phyloP scores from a whole-genome alignment of 2,113 vertebrate genomes.

The Colistium nudipinnis region DNA sequence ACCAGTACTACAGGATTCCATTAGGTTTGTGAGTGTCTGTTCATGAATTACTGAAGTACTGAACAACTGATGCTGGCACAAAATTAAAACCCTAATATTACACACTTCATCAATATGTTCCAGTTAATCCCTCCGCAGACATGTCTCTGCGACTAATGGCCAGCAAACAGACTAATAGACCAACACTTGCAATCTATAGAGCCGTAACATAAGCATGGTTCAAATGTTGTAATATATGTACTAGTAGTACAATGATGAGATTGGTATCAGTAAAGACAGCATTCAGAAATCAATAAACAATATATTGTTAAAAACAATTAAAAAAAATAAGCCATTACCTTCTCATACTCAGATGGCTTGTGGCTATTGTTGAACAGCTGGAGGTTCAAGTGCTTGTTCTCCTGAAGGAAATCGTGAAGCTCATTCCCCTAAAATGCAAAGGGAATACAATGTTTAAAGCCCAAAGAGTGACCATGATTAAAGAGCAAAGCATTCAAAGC shows the following conservation, averaged over 20 bases:
- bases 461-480: constrained; percentile 32
- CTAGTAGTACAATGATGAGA: neutral
- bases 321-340: constrained; percentile 80
- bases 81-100: neutral
- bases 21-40: no score
- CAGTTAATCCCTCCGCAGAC: no score
- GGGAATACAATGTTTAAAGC: constrained; percentile 51
- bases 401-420: constrained; percentile 84
- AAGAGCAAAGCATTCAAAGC: constrained; percentile 43
- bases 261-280: constrained; percentile 19
- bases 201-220: neutral
- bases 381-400: constrained; percentile 80
- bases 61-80: no score
- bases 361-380: constrained; percentile 80
- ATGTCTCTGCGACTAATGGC: no score
- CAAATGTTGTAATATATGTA: neutral
- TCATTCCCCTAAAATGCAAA: constrained; percentile 84
- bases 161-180: neutral
- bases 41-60: no score
- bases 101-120: no score
- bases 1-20: no score
- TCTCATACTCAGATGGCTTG: constrained; percentile 79
- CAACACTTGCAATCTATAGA: neutral
- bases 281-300: neutral
- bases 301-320: no score